Evolutionary conservation across 2,113 vertebrate genomes (phyloP).

Genomic region (Nyctibius bracteatus): DNA sequence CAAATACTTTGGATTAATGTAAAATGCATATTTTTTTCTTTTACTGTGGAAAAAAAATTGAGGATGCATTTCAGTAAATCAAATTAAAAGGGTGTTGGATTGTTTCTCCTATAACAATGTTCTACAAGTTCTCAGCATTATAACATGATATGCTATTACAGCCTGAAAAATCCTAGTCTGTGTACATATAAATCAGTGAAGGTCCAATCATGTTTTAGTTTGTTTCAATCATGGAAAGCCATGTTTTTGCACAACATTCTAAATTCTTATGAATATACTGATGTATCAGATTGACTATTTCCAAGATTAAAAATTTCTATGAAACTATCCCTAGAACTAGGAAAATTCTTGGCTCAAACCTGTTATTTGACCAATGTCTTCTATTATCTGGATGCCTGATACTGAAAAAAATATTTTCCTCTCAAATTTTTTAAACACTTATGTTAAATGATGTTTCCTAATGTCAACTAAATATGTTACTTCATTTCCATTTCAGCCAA

Average conservation of each 20-base stretch:
- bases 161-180: background rate
- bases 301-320: background rate
- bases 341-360: background rate
- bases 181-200: background rate
- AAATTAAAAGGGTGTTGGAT: background rate
- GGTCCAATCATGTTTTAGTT: background rate
- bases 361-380: background rate
- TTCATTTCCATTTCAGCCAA: background rate
- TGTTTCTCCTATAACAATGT: background rate
- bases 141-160: background rate
- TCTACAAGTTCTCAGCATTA: background rate
- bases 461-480: background rate
- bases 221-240: background rate
- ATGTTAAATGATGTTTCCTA: background rate
- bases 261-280: background rate
- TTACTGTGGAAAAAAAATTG: background rate
- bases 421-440: background rate
- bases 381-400: background rate
- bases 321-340: background rate
- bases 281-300: background rate
- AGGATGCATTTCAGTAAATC: background rate
- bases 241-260: background rate
- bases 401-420: background rate
- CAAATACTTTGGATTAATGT: background rate
- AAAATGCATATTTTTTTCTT: background rate